Base-by-base conservation (phyloP, 1,140 invertebrate genomes). In the Nixonia krombeini region DNA sequence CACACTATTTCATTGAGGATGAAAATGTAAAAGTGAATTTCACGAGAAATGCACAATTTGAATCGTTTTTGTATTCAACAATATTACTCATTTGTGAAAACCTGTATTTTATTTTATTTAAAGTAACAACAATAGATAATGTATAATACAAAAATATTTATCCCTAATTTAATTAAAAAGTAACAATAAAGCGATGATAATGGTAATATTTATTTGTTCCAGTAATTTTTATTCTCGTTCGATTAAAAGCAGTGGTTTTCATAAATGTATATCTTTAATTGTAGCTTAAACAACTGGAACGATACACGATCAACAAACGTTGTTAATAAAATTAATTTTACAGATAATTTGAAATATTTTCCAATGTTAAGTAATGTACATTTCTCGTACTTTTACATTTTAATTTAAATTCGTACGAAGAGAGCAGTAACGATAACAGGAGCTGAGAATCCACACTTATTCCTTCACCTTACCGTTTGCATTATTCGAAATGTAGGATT, bases 381-480 rank as follows among this genome's bases (percentile, higher is more conserved):
- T n/a, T n/a, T n/a, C n/a, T n/a, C n/a, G 21, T 21, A 6, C 21
- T 21, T 21, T 21, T 21, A 21, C 21, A 21, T 21, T 21, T 21
- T 6, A 6, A 2, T 6, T 21, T 21, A 21, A 21, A 21, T 21
- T 21, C 21, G 21, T 21, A 3, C 2, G 6, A 21, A 3, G 21
- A 21, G 6, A 21, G 2, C 28, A 4, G 9, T 10, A 8, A 29
- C 3, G 52, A 64, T n/a, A n/a, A n/a, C n/a, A n/a, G n/a, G n/a
- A n/a, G n/a, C n/a, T n/a, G n/a, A n/a, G n/a, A 58, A 58, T 66
- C 63, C 55, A 59, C 55, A 44, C 47, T 55, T 50, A 29, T 66
- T 58, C 63, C 63, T 66, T 66, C 55, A 58, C 63, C 53, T 66
- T 58, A 47, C 12, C 37, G 26, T 58, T n/a, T 66, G 47, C 38